Percentiles rank a stretch among this genome's conserved stretches.
Conservation (phyloP, 2,797 vertebrate species). For the Paramormyrops hopkinsi region DNA sequence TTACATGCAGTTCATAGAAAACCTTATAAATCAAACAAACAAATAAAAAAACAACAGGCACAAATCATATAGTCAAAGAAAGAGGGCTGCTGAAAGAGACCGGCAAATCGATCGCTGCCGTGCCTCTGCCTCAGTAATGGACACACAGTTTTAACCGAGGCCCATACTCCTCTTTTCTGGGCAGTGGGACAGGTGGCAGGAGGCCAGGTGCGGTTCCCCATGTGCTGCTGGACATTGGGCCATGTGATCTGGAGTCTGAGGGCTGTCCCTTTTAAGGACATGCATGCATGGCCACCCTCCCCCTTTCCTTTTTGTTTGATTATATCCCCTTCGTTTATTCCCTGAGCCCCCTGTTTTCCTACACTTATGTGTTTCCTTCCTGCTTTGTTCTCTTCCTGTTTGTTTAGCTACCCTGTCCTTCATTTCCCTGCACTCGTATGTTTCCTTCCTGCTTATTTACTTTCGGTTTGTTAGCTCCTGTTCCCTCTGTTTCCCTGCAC, state of each 20-base stretch:
- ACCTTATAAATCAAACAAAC: background rate
- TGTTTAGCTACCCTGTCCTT: background rate
- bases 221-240: background rate
- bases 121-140: constrained; percentile 23
- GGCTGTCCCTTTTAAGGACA: background rate
- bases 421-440: background rate
- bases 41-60: background rate
- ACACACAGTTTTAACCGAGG: background rate
- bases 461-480: background rate
- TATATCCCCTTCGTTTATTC: background rate
- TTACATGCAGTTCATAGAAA: background rate
- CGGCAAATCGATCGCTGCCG: background rate
- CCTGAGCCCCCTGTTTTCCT: background rate
- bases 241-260: background rate
- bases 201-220: background rate
- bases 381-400: background rate
- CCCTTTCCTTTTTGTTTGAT: background rate
- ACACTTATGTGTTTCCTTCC: background rate
- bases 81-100: background rate
- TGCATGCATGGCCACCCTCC: background rate
- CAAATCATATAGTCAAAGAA: background rate
- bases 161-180: background rate
- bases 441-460: background rate
- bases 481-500: background rate
- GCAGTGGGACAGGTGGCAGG: background rate